Base-by-base conservation (phyloP, 2,888 invertebrate genomes). In the Clunio marinus region DNA sequence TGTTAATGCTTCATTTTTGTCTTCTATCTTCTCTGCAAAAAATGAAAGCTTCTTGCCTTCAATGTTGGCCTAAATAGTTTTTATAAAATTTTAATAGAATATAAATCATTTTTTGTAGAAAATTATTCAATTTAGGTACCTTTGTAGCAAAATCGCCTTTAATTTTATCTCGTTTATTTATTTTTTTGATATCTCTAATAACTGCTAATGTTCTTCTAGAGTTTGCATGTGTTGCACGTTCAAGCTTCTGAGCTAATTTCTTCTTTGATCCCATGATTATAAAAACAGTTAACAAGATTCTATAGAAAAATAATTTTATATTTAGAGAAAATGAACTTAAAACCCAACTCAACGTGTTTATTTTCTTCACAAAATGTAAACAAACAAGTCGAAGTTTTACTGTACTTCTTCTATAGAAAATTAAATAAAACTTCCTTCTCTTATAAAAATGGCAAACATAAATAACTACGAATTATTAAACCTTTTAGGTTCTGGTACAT, bases 401-500 rank as follows among this genome's bases (percentile, higher is more conserved):
- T n/a, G n/a, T n/a, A n/a, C n/a, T n/a, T n/a, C n/a, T n/a, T n/a
- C n/a, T n/a, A n/a, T n/a, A n/a, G n/a, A n/a, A n/a, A n/a, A n/a
- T n/a, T n/a, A n/a, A n/a, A n/a, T n/a, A n/a, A n/a, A n/a, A n/a
- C n/a, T n/a, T n/a, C n/a, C n/a, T n/a, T n/a, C n/a, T n/a, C n/a
- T n/a, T n/a, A n/a, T n/a, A n/a, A n/a, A n/a, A n/a, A 66, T 66
- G 66, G 55, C 85, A 1, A 82, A 81, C 70, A 81, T 88, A 70
- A 85, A 84, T 59, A 88, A 88, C 55, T 90, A 87, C 74, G 83
- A 87, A 17, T 81, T 90, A 60, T 82, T 87, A 2, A 88, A 88
- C 73, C 88, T 86, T 77, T 81, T 93, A 8, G 93, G 93, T 0
- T 83, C 84, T 17, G 93, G 93, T 1, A 90, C 89, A 72, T 93